Conservation (phyloP, 2,888 invertebrate species). For the Seira ritae region DNA sequence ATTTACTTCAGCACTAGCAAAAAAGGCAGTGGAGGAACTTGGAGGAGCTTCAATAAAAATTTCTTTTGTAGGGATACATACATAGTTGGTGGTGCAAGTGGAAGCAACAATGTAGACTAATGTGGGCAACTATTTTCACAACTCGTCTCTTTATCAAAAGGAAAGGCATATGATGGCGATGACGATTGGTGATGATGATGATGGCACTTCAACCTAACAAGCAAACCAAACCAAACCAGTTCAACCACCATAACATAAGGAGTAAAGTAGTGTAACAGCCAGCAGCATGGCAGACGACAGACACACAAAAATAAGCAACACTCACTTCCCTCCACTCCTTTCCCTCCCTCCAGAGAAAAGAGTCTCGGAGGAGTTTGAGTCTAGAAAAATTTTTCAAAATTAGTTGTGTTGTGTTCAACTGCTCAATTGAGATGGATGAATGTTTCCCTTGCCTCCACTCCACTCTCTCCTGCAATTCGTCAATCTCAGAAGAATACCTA, state of each 20-base stretch:
- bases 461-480: conserved; percentile 15
- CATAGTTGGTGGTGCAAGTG: neutral
- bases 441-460: conserved; percentile 54
- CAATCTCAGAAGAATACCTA: neutral
- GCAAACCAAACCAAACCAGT: conserved; percentile 21
- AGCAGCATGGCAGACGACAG: conserved; percentile 18
- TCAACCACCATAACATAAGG: no score
- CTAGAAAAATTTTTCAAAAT: conserved; percentile 56
- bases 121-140: neutral
- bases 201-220: neutral
- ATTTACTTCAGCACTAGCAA: neutral
- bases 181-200: conserved; percentile 18
- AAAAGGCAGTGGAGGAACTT: no score
- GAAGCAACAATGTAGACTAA: neutral
- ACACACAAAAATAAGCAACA: conserved; percentile 23
- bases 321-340: no score
- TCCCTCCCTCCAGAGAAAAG: conserved; percentile 52
- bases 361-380: conserved; percentile 51
- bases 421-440: conserved; percentile 63
- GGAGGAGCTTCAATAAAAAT: no score
- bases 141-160: no score
- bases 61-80: no score
- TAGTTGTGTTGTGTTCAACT: conserved; percentile 62
- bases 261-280: no score
- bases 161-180: conserved; percentile 4